Conservation (phyloP, 1,140 invertebrate species). For the Ceratoteleas bidentatus region DNA sequence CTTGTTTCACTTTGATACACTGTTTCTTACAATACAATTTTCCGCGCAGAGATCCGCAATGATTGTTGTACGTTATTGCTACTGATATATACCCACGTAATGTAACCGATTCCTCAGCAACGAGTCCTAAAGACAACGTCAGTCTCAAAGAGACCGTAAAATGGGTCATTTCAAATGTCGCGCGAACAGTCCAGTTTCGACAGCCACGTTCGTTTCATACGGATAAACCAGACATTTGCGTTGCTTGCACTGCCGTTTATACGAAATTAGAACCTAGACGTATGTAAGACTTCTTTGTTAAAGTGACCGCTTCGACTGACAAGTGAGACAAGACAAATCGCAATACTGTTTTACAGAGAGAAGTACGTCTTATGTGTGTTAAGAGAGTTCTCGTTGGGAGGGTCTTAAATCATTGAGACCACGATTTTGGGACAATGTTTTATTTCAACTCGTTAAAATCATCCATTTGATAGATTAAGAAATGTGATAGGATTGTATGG, state of each 20-base stretch:
- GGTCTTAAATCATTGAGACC: no score
- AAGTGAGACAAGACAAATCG: background rate
- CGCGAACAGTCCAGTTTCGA: background rate
- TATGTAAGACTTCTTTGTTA: conserved; percentile 16
- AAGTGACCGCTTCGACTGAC: conserved; percentile 27
- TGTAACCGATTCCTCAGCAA: conserved; percentile 27
- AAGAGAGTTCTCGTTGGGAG: no score
- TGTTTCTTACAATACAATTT: conserved; percentile 1
- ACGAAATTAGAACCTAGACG: conserved; percentile 19
- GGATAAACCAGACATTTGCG: conserved; percentile 27
- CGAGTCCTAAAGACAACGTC: background rate
- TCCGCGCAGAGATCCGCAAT: background rate
- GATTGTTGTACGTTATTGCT: no score
- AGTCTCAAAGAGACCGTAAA: conserved; percentile 43
- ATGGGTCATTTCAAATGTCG: background rate
- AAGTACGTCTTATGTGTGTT: no score
- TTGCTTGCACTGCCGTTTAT: conserved; percentile 52
- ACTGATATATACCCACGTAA: background rate
- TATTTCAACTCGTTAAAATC: no score
- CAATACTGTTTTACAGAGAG: background rate
- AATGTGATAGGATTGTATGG: no score
- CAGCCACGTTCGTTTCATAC: conserved; percentile 16
- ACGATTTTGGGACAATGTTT: no score
- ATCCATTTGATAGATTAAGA: no score
- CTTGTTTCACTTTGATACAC: conserved; percentile 4